Conservation (phyloP, 1,140 invertebrate genomes). For the Tribolium madens region DNA sequence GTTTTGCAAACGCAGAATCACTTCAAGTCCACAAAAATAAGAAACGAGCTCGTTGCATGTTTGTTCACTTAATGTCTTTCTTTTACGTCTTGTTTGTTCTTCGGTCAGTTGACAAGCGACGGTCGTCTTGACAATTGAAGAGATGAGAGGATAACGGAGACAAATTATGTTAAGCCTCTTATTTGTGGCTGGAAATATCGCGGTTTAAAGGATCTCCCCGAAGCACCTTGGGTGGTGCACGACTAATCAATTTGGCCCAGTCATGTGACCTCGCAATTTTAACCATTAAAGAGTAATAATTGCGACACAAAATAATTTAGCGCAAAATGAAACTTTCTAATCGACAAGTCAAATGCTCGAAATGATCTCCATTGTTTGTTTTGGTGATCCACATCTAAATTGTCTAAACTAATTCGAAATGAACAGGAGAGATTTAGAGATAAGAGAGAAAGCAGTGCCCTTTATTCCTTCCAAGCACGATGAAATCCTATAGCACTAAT, state of each 20-base stretch:
- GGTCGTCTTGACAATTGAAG: slow-evolving; percentile 52
- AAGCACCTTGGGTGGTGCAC: slow-evolving; percentile 20
- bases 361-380: slow-evolving; percentile 17
- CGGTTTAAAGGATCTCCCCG: background rate
- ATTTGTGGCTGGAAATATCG: slow-evolving; percentile 26
- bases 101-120: slow-evolving; percentile 52
- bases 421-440: background rate
- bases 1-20: background rate
- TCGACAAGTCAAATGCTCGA: slow-evolving; percentile 12
- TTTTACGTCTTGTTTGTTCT: slow-evolving; percentile 50
- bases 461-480: slow-evolving; percentile 5
- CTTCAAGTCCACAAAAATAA: slow-evolving; percentile 34
- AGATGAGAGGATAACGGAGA: slow-evolving; percentile 55
- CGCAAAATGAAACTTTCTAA: slow-evolving; percentile 19
- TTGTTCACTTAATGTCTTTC: slow-evolving; percentile 51
- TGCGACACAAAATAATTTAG: background rate
- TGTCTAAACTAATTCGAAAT: slow-evolving; percentile 8
- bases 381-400: slow-evolving; percentile 25
- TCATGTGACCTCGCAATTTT: background rate
- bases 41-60: slow-evolving; percentile 36
- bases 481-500: slow-evolving; percentile 32
- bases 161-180: slow-evolving; percentile 55
- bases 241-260: background rate
- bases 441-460: slow-evolving; percentile 26
- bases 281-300: background rate